Evolutionary conservation across 2,888 invertebrate species (phyloP).

Genomic region (Melikaiella ostensackeni): DNA sequence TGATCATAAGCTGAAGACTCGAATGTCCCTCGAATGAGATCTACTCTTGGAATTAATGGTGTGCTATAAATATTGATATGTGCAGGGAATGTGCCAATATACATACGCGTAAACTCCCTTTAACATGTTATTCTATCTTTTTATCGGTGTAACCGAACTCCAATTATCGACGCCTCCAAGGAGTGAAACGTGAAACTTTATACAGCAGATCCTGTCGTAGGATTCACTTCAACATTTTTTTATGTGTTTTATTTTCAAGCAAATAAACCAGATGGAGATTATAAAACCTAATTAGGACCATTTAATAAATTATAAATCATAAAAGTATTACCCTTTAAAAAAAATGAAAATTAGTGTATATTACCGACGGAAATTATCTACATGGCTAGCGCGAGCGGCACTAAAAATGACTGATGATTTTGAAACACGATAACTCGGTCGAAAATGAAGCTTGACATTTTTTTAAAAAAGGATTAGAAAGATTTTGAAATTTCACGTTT

Average conservation of each 20-base stretch:
- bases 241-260: neutral
- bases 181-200: conserved; percentile 68
- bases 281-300: neutral
- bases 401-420: no score
- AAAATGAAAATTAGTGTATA: no score
- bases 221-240: conserved; percentile 8
- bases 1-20: conserved; percentile 11
- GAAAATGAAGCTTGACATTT: no score
- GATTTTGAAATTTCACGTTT: no score
- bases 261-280: conserved; percentile 9
- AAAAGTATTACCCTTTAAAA: neutral
- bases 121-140: conserved; percentile 62
- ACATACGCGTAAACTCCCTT: conserved; percentile 59
- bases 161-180: conserved; percentile 74
- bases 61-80: conserved; percentile 72
- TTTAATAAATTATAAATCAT: neutral
- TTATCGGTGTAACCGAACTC: conserved; percentile 74
- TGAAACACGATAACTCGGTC: no score
- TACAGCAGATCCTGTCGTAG: conserved; percentile 31
- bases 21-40: conserved; percentile 25
- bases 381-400: no score
- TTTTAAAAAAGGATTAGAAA: no score
- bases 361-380: no score
- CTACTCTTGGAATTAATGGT: conserved; percentile 56
- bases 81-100: conserved; percentile 59